Conservation (phyloP, 2,797 vertebrate species). For the Geotrypetes seraphini region DNA sequence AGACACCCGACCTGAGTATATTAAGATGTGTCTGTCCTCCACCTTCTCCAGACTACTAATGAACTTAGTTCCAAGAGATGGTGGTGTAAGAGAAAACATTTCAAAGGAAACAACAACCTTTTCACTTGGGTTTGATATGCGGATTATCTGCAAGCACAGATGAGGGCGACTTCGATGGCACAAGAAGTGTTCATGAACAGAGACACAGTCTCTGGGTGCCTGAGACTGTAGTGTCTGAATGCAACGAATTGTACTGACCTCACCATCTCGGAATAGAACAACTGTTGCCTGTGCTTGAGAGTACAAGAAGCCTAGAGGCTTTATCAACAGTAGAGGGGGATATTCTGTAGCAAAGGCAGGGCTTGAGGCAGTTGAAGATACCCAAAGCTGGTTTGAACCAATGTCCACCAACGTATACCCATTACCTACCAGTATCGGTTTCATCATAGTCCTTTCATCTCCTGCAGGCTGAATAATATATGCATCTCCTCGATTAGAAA, state of each 20-base stretch:
- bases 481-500: constrained; percentile 66
- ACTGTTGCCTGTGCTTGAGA: constrained; percentile 58
- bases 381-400: constrained; percentile 73
- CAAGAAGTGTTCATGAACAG: constrained; percentile 78
- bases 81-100: constrained; percentile 30
- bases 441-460: background rate
- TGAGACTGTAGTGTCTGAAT: constrained; percentile 34
- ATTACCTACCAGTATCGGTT: constrained; percentile 75
- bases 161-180: constrained; percentile 80
- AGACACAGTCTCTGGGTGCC: constrained; percentile 62
- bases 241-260: constrained; percentile 69
- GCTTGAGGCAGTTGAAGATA: constrained; percentile 57
- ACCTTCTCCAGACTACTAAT: constrained; percentile 63
- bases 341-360: constrained; percentile 69
- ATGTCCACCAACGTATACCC: constrained; percentile 76
- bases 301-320: constrained; percentile 42
- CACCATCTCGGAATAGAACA: constrained; percentile 71
- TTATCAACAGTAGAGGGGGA: constrained; percentile 54
- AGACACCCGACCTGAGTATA: constrained; percentile 67
- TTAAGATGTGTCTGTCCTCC: constrained; percentile 73
- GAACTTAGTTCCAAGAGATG: constrained; percentile 53
- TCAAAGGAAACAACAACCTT: constrained; percentile 57
- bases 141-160: constrained; percentile 73
- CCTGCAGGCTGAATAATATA: constrained; percentile 39
- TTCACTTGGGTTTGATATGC: constrained; percentile 77